Base-by-base conservation (phyloP, 2,888 invertebrate species). In the Torymus tubicola region DNA sequence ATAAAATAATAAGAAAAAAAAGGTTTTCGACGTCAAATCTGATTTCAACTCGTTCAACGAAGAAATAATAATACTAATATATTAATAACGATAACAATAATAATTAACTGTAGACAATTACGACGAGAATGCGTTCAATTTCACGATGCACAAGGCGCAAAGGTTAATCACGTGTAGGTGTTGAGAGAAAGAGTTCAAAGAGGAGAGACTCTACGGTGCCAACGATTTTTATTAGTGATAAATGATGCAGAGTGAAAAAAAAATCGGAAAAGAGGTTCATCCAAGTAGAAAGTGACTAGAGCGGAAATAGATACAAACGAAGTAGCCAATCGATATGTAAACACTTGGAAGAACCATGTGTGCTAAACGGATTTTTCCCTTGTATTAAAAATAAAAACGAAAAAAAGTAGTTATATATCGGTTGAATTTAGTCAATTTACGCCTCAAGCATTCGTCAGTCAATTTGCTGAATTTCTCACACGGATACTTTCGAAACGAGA, bases 371-470 rank as follows among this genome's bases (percentile, higher is more conserved):
- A 13, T 69, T 42, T 58, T 24, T 14, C 14, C 2, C 18, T 50
- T 50, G 53, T 57, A 24, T 53, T 61, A 14, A 16, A 64, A 65
- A 73, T 14, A 58, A 2, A 65, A 24, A 63, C n/a, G 52, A 58
- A 21, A 61, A 60, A 31, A 13, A 72, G 53, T 31, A 16, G 13
- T 10, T 10, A 64, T 52, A 78, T 52, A 78, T 55, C 55, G 61
- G 57, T 80, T 77, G 63, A 64, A 78, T 77, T 69, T 53, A 82
- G 81, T 81, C 82, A 82, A 82, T 82, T 80, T 57, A 64, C 71
- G 72, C 67, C 73, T 77, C 72, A 61, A 73, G 73, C 77, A 80
- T 83, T 79, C 70, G 69, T 63, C 61, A 77, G 83, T 83, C 83
- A 81, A 83, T 83, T 80, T 74, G 64, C 64, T 53, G 72, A 81